Percentiles rank a stretch among this genome's conserved stretches.
phyloP scores from a whole-genome alignment of 2,797 vertebrate genomes.

The Phataginus tetradactyla region DNA sequence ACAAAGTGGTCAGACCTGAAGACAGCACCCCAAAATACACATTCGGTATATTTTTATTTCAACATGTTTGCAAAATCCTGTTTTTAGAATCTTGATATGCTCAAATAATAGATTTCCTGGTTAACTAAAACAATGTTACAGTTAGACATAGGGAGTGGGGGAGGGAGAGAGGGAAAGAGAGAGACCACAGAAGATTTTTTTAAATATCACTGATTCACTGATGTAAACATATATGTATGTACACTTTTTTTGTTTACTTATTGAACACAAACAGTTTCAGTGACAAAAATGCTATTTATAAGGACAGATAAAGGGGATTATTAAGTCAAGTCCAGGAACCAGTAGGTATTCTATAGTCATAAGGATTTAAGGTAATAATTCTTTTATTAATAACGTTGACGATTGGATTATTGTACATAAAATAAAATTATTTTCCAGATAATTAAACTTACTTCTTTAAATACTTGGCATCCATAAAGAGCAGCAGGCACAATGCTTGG shows the following conservation, averaged over 20 bases:
- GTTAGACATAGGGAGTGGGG: background rate
- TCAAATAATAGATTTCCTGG: slow-evolving; percentile 36
- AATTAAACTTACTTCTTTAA: slow-evolving; percentile 22
- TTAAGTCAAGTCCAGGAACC: background rate
- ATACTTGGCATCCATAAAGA: background rate
- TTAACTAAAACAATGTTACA: slow-evolving; percentile 41
- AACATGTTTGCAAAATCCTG: background rate
- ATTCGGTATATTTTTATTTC: slow-evolving; percentile 35
- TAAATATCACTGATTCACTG: background rate
- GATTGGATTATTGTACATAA: slow-evolving; percentile 12
- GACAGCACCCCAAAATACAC: background rate
- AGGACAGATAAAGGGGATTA: background rate
- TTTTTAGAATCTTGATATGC: background rate
- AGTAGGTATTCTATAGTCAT: background rate
- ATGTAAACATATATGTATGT: background rate
- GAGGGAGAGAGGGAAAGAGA: background rate
- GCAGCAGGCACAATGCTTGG: background rate
- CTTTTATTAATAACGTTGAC: slow-evolving; percentile 15
- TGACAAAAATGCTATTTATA: background rate
- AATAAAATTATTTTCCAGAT: slow-evolving; percentile 11
- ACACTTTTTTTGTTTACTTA: background rate
- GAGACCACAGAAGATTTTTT: background rate
- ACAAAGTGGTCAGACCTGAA: slow-evolving; percentile 31
- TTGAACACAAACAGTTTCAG: slow-evolving; percentile 11
- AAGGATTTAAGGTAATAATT: background rate